Evolutionary conservation across 2,888 invertebrate genomes (phyloP).

Genomic region (Phymatocera aterrima): DNA sequence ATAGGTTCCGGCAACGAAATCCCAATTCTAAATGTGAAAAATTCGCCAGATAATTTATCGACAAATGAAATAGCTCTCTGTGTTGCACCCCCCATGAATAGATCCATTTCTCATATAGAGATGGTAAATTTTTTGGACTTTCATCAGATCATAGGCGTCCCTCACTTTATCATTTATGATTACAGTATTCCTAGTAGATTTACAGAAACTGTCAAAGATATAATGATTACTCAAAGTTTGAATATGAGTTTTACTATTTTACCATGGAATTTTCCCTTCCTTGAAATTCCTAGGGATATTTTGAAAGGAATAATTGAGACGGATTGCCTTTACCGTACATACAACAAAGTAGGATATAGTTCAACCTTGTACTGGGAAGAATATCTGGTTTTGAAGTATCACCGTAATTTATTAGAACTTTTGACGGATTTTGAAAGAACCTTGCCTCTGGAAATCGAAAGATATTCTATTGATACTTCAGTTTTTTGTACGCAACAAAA

Average conservation of each 20-base stretch:
- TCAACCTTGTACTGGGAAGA: constrained; percentile 80
- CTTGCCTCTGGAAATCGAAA: constrained; percentile 74
- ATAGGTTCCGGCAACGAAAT: constrained; percentile 59
- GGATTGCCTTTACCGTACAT: constrained; percentile 82
- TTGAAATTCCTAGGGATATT: constrained; percentile 70
- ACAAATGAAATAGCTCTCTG: constrained; percentile 79
- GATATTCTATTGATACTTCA: constrained; percentile 75
- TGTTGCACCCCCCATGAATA: constrained; percentile 79
- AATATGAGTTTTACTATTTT: constrained; percentile 78
- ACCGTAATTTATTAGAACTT: constrained; percentile 77
- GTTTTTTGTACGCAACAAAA: constrained; percentile 69
- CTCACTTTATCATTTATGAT: constrained; percentile 82
- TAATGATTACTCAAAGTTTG: constrained; percentile 70
- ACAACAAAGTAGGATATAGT: constrained; percentile 75
- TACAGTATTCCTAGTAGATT: constrained; percentile 75
- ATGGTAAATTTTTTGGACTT: constrained; percentile 82
- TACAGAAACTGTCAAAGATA: constrained; percentile 71
- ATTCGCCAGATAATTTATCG: constrained; percentile 59
- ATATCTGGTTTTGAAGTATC: constrained; percentile 80
- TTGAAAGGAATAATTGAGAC: constrained; percentile 78
- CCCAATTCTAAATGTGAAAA: constrained; percentile 74
- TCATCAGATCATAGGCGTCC: constrained; percentile 81
- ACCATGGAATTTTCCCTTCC: constrained; percentile 82
- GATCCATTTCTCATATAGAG: constrained; percentile 76
- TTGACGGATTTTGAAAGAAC: constrained; percentile 76